Percentiles rank a stretch among this genome's conserved stretches.
These are phyloP conservation scores for Trypoxylon attenuatum DNA, from an alignment of 2,888 invertebrate genomes.

Conservation along the genomic window DNA sequence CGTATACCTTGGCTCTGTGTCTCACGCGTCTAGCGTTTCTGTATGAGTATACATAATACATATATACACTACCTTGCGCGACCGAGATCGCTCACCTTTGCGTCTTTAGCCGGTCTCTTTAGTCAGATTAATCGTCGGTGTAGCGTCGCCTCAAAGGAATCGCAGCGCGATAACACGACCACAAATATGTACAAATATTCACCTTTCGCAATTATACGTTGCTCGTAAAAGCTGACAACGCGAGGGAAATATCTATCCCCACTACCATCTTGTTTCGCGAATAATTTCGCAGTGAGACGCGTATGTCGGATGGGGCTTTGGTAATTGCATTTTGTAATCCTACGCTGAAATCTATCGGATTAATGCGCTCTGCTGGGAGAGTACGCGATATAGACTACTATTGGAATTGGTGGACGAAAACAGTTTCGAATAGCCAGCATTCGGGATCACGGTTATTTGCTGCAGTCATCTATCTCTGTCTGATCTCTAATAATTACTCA, in stretches of 20 bases:
- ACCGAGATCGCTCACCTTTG: conserved; percentile 10
- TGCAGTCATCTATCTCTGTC: conserved; percentile 10
- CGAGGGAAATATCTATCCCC: no score
- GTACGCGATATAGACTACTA: background rate
- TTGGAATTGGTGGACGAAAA: conserved; percentile 11
- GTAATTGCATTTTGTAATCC: background rate
- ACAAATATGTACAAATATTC: no score
- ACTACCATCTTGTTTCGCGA: no score
- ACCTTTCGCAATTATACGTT: background rate
- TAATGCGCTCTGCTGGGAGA: conserved; percentile 10
- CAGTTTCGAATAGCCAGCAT: conserved; percentile 29
- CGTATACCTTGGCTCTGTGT: conserved; percentile 27
- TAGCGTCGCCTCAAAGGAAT: background rate
- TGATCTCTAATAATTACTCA: conserved; percentile 25
- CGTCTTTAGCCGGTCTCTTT: background rate
- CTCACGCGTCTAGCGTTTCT: conserved; percentile 47
- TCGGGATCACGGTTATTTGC: background rate
- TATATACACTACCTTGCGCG: background rate
- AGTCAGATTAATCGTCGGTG: background rate
- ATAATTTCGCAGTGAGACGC: background rate
- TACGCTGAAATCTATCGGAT: background rate
- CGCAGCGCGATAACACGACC: conserved; percentile 7
- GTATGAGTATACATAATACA: conserved; percentile 15
- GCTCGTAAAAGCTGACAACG: background rate
- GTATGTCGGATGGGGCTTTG: background rate